Conservation (phyloP, 2,888 invertebrate genomes). For the Erannis defoliaria region DNA sequence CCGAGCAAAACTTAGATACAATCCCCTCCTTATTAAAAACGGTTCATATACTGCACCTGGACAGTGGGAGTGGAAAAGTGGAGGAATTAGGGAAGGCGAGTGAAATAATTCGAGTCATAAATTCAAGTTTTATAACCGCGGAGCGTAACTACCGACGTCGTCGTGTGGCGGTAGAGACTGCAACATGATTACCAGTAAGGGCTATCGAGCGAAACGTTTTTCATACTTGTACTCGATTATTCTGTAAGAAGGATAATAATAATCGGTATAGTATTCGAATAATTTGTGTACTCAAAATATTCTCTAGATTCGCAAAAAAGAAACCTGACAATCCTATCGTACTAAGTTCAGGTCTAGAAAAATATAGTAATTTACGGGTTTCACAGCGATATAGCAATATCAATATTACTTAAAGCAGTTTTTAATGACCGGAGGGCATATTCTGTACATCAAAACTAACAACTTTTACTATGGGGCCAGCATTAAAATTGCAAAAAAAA, state of each 20-base stretch:
- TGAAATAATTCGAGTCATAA: conserved; percentile 82
- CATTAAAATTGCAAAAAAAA: no score
- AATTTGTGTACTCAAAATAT: no score
- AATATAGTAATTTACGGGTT: no score
- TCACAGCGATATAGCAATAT: no score
- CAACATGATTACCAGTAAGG: conserved; percentile 11
- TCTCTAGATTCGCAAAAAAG: no score
- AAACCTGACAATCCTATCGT: not conserved
- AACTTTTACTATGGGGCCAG: no score
- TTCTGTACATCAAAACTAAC: no score
- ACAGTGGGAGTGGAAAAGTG: conserved; percentile 68
- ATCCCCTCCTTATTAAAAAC: conserved; percentile 68
- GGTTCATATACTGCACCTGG: conserved; percentile 81
- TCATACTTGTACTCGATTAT: no score
- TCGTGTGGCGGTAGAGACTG: conserved; percentile 36
- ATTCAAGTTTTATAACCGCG: conserved; percentile 82
- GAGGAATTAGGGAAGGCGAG: conserved; percentile 74
- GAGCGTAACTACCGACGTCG: conserved; percentile 50
- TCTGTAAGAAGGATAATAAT: no score
- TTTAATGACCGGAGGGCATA: no score
- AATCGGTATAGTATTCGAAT: no score
- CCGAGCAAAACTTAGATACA: conserved; percentile 61
- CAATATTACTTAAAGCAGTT: no score
- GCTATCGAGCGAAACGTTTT: not conserved
- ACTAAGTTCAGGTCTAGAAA: not conserved